Evolutionary conservation across 2,888 invertebrate genomes (phyloP), one percentile per base, ranked within the genome.

Genomic region (Endotricha flammealis): DNA sequence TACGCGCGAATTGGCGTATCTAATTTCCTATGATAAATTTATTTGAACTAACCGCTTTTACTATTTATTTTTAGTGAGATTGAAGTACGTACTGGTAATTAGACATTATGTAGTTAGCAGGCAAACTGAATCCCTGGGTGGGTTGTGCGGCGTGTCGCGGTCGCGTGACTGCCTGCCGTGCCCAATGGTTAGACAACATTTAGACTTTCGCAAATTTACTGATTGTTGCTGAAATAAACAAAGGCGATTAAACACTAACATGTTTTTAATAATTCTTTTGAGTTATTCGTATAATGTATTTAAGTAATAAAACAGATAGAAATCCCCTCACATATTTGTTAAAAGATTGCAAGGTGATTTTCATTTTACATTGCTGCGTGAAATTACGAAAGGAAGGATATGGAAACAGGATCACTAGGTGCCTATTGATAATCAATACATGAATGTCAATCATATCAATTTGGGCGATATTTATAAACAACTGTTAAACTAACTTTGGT

Each of bases 131-230:
- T 44, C 40, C 50, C 46, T 29, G 41, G 47, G 49, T 42, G 47
- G 53, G 42, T 50, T 42, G 52, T 39, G 36, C 49, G 49, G 42
- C 56, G 65, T 66, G 68, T 57, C 57, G 50, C 50, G 64, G 42
- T 81, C 58, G 81, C 81, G 81, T 81, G 82, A 64, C 69, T 50
- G 46, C 50, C 52, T 64, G 78, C 74, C 81, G 78, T 75, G 78
- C 82, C 81, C 75, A 67, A 65, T 63, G 60, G 70, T 72, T 66
- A 69, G 71, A 71, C 68, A 70, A 70, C 69, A 64, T 71, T 41
- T 74, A 66, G 69, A 68, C 60, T 73, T 73, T 78, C 61, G 76
- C 73, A 61, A 79, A 75, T 70, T 65, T 63, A 66, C 61, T 59
- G 53, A 54, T 40, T 33, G 35, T 35, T 28, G 64, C 58, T 59